Base-by-base conservation (phyloP, 2,113 vertebrate species). In the Sinocyclocheilus grahami region DNA sequence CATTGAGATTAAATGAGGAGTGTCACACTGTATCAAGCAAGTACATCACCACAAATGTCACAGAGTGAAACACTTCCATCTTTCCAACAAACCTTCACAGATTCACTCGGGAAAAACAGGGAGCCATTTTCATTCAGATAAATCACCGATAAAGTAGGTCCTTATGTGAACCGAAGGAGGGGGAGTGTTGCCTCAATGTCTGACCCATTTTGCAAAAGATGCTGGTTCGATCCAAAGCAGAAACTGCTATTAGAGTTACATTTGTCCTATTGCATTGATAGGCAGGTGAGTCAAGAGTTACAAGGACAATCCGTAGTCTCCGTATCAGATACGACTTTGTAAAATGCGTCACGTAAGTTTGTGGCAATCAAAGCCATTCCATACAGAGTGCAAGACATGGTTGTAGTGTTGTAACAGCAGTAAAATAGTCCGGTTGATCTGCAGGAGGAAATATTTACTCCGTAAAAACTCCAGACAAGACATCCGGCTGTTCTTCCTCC, bases 221-320 rank as follows among this genome's bases (percentile, higher is more conserved):
- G 88, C 89, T 93, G 90, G 89, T 91, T 92, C 77, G 88, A 80
- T 88, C 81, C 89, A 83, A 89, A 90, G 89, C 89, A 89, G 83
- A 87, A 33, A 33, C 4, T 67, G 87, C 88, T 33, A 27, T 84
- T 74, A 55, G 67, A 55, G 24, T 55, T 71, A 84, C 79, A 84
- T 86, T 83, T 85, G 81, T 74, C n/a, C 24, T 89, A 87, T 91
- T 83, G 86, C 85, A 91, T 88, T 69, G 82, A 81, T 14, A 79
- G 88, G 63, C 82, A 72, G 83, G 83, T 10, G 37, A 82, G 74
- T 75, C 39, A 51, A 42, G 74, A 60, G 62, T 65, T 20, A 16
- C 53, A 55, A 75, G 55, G 30, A 82, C 77, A 74, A 67, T 88
- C 72, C 76, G 7, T 62, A 77, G 65, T 83, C 79, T 71, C 71